These are phyloP conservation scores for Stegodyphus dumicola DNA, from an alignment of 1,140 invertebrate genomes.

Conservation along the genomic window DNA sequence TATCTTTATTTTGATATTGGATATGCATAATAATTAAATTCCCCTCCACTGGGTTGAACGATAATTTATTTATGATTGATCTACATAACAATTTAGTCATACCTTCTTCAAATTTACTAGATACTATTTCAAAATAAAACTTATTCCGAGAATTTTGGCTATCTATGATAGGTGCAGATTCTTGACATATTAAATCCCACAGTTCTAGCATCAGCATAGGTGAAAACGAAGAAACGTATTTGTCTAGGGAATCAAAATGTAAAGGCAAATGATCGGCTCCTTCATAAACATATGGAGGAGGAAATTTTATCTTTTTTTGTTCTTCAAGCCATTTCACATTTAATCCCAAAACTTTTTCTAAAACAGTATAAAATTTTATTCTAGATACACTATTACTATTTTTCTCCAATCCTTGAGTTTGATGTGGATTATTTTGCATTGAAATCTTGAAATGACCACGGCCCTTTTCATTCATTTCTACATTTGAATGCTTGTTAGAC, in stretches of 20 bases:
- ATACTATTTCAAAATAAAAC: conserved; percentile 24
- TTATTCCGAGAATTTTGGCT: conserved; percentile 18
- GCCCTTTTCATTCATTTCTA: too few species aligned
- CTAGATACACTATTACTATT: background rate
- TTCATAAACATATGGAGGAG: conserved; percentile 16
- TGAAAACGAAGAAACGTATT: conserved; percentile 1
- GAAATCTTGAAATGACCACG: too few species aligned
- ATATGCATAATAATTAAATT: conserved; percentile 29
- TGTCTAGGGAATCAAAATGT: conserved; percentile 14
- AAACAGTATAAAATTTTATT: background rate
- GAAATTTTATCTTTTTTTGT: background rate
- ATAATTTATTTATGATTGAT: conserved; percentile 65
- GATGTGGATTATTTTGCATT: background rate
- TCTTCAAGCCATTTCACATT: conserved; percentile 36
- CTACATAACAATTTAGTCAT: conserved; percentile 62
- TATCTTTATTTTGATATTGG: background rate
- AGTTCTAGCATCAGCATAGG: conserved; percentile 38
- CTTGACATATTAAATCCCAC: conserved; percentile 32
- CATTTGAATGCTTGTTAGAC: background rate
- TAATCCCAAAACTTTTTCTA: conserved; percentile 22
- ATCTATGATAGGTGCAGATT: background rate
- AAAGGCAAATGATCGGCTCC: conserved; percentile 13
- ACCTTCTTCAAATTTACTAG: conserved; percentile 1
- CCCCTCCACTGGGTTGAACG: conserved; percentile 1
- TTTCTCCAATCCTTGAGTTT: background rate